phyloP scores from a whole-genome alignment of 1,140 invertebrate species.

The Leptoteleia sp. region DNA sequence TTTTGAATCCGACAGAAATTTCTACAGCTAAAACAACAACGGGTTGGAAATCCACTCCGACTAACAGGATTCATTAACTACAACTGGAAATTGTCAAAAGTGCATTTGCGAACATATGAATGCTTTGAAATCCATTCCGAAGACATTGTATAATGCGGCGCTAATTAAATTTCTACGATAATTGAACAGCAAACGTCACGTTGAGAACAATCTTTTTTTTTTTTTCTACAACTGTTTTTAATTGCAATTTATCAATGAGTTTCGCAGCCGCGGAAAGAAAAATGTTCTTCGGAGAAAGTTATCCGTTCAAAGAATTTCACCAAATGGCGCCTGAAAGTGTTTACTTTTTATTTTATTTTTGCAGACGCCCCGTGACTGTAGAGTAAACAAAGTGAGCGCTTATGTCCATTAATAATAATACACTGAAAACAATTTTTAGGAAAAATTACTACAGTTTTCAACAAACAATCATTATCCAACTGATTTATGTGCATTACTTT shows the following conservation, averaged over 20 bases:
- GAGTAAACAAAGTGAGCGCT: slow-evolving; percentile 12
- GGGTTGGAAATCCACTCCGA: too few species aligned
- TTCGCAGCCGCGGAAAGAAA: slow-evolving; percentile 12
- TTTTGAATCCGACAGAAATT: too few species aligned
- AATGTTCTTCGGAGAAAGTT: slow-evolving; percentile 26
- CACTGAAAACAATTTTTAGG: too few species aligned
- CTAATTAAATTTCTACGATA: slow-evolving; percentile 3
- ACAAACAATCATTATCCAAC: too few species aligned
- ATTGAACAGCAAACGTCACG: neutral
- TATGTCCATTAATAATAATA: neutral
- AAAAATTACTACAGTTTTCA: too few species aligned
- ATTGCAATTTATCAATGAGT: slow-evolving; percentile 9
- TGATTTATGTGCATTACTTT: too few species aligned
- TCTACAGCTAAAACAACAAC: too few species aligned
- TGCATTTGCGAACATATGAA: slow-evolving; percentile 7
- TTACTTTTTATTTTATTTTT: slow-evolving; percentile 29
- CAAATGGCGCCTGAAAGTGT: slow-evolving; percentile 4
- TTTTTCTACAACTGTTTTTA: too few species aligned
- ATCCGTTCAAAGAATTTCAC: slow-evolving; percentile 12
- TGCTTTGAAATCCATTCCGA: neutral
- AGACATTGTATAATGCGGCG: neutral
- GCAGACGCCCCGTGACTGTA: slow-evolving; percentile 1
- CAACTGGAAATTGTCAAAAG: slow-evolving; percentile 1
- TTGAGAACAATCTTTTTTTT: too few species aligned
- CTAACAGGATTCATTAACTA: slow-evolving; percentile 2